Base-by-base conservation (phyloP, 2,797 vertebrate species). In the Semaprochilodus insignis region DNA sequence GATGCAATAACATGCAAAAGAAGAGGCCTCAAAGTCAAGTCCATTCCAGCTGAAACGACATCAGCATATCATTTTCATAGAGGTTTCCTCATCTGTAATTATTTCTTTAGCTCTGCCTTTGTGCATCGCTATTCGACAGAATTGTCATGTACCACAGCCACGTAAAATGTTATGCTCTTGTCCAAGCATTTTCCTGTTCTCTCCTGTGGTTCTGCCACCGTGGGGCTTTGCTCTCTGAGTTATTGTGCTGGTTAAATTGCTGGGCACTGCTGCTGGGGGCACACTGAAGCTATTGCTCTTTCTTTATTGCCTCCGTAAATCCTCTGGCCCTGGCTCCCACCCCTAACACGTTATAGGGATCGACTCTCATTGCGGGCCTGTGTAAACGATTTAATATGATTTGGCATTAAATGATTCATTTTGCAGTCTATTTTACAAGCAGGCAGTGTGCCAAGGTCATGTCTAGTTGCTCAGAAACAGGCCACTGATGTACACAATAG, bases 251-350 rank as follows among this genome's bases (percentile, higher is more conserved):
- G 72, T 52, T 55, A 21, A 79, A 71, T 51, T 60, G 15, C 59
- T 48, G 79, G 74, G 62, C 48, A 21, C 31, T 59, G 72, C 52
- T 75, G 54, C 65, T 70, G 62, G 66, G 40, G 34, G 70, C 25
- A 78, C 23, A 81, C 23, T 4, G 48, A 80, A 87, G 31, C 73
- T 82, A 77, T 89, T 74, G 83, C 73, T 83, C 27, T 51, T 21
- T 16, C 82, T 86, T 85, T 83, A 85, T 77, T 84, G 76, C 87
- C 77, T 80, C 34, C 76, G 85, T 90, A 88, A 88, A 87, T 91
- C 86, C 86, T 87, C 88, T 85, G 88, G 89, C 88, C 89, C 88
- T 23, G 89, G 84, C 82, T 87, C 81, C 76, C 67, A 73, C 80
- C 87, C 72, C 70, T 74, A 70, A 57, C 81, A 75, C 75, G 23